Evolutionary conservation across 1,140 invertebrate genomes (phyloP).

Genomic region (Hesperophylax magnus): DNA sequence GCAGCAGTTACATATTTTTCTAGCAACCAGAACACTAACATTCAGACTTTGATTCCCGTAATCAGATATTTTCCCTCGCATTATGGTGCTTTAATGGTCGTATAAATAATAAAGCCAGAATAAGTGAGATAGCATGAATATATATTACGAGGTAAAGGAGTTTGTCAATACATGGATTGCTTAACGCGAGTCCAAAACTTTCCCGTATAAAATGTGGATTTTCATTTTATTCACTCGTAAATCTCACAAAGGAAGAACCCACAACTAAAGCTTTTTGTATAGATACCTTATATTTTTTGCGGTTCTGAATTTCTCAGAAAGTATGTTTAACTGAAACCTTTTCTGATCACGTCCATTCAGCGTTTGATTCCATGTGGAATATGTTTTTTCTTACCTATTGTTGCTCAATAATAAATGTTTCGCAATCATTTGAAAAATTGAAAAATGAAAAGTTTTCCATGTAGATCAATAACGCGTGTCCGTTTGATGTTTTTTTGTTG

Average conservation of each 20-base stretch:
- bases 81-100: conserved; percentile 30
- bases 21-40: conserved; percentile 38
- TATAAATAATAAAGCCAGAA: conserved; percentile 35
- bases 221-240: conserved; percentile 58
- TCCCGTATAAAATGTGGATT: conserved; percentile 52
- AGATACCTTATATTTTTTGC: conserved; percentile 58
- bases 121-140: conserved; percentile 32
- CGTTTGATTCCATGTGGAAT: conserved; percentile 54
- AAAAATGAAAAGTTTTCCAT: conserved; percentile 28
- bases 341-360: conserved; percentile 58
- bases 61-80: conserved; percentile 39
- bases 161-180: conserved; percentile 38
- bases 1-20: conserved; percentile 40
- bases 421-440: conserved; percentile 42
- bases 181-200: conserved; percentile 52
- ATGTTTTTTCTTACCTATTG: conserved; percentile 45
- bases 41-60: conserved; percentile 36
- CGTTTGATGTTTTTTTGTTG: conserved; percentile 27
- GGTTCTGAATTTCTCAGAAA: conserved; percentile 56
- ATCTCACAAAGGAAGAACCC: conserved; percentile 56
- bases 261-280: conserved; percentile 55
- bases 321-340: conserved; percentile 57
- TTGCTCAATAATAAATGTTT: conserved; percentile 46
- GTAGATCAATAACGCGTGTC: conserved; percentile 40
- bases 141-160: background rate